Percentiles rank a stretch among this genome's conserved stretches.
Evolutionary conservation across 2,113 vertebrate species (phyloP).

Genomic region (Lampris incognitus): DNA sequence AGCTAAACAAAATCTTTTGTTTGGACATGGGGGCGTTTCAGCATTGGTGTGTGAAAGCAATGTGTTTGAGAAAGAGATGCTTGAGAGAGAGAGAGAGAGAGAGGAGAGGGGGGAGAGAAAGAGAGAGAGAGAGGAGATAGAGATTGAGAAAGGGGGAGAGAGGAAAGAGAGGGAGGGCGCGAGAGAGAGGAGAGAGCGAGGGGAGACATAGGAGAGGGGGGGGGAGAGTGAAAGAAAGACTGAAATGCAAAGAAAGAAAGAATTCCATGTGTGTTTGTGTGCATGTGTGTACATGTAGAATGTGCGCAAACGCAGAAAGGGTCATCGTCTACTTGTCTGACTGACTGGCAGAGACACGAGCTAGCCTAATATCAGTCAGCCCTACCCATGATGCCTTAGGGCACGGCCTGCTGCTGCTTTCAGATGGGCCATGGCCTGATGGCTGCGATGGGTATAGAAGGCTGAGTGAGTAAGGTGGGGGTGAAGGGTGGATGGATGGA

Average conservation of each 20-base stretch:
- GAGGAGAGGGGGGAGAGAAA: background rate
- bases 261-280: background rate
- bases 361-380: slow-evolving; percentile 2
- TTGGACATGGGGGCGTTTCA: slow-evolving; percentile 1
- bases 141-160: background rate
- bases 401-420: slow-evolving; percentile 13
- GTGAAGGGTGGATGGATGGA: background rate
- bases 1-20: slow-evolving; percentile 28
- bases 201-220: background rate
- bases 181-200: background rate
- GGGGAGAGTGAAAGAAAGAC: background rate
- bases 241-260: too few species aligned
- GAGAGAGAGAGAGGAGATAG: background rate
- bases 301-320: background rate
- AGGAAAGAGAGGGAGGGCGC: background rate
- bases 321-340: slow-evolving; percentile 23
- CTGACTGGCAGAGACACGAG: slow-evolving; percentile 27
- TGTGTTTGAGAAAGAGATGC: background rate
- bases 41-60: background rate
- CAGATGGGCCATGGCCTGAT: background rate
- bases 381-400: slow-evolving; percentile 1
- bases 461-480: background rate
- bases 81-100: background rate
- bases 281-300: background rate
- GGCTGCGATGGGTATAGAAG: background rate